Evolutionary conservation across 2,113 vertebrate species (phyloP).

Genomic region (Lamprologus speciosus): DNA sequence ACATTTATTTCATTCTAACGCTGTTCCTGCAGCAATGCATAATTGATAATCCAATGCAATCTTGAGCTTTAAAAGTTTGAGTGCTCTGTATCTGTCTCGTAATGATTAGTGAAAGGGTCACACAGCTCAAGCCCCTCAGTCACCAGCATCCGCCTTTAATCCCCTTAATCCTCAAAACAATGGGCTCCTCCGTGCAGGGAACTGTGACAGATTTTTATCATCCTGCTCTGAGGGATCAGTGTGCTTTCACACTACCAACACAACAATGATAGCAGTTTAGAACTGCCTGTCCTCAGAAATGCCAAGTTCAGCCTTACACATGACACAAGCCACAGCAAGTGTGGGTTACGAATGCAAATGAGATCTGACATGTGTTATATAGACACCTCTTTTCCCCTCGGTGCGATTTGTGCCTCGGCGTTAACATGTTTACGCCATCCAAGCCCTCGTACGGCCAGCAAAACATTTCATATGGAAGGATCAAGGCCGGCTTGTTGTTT

Average conservation of each 20-base stretch:
- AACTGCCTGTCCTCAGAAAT: background rate
- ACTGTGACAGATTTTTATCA: conserved; percentile 68
- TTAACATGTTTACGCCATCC: conserved; percentile 5
- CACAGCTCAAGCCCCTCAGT: conserved; percentile 46
- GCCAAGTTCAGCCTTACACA: background rate
- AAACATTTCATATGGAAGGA: conserved; percentile 12
- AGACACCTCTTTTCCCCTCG: background rate
- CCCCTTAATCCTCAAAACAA: conserved; percentile 69
- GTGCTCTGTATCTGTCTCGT: conserved; percentile 52
- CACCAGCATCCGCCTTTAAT: conserved; percentile 58
- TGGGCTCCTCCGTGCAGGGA: conserved; percentile 48
- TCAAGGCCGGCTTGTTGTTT: conserved; percentile 39
- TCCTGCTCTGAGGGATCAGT: conserved; percentile 54
- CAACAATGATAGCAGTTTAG: conserved; percentile 39
- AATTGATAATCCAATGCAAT: conserved; percentile 59
- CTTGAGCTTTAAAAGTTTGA: conserved; percentile 39
- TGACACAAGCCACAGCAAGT: background rate
- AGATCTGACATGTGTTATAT: background rate
- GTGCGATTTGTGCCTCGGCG: background rate
- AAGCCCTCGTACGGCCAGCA: background rate
- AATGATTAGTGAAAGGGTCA: conserved; percentile 65
- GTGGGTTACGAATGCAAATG: background rate
- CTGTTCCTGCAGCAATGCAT: conserved; percentile 40
- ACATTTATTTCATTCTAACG: background rate
- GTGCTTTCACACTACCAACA: conserved; percentile 26